Conservation (phyloP, 2,113 vertebrate genomes). For the Serilophus lunatus region DNA sequence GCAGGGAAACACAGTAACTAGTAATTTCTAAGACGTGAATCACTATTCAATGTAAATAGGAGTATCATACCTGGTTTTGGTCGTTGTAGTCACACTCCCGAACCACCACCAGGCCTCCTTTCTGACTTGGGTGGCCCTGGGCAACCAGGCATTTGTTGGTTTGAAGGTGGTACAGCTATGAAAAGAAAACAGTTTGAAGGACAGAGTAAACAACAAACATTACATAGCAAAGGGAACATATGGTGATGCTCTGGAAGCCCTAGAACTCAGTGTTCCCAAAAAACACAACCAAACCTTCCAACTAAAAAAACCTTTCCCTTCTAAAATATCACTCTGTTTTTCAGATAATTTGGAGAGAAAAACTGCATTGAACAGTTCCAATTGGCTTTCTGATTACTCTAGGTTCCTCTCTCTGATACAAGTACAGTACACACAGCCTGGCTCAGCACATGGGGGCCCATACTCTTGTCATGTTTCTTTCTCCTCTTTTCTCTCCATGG, state of each 20-base stretch:
- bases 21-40: background rate
- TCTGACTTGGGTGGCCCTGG: conserved; percentile 91
- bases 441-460: background rate
- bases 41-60: accelerated
- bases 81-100: conserved; percentile 83
- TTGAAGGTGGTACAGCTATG: conserved; percentile 85
- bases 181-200: background rate
- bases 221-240: background rate
- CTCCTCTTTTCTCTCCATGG: background rate
- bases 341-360: background rate
- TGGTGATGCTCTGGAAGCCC: background rate
- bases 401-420: background rate
- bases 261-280: background rate
- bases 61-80: conserved; percentile 82
- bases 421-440: background rate
- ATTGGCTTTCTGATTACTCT: background rate
- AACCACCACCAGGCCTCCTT: conserved; percentile 87
- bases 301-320: background rate
- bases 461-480: background rate
- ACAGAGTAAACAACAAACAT: background rate
- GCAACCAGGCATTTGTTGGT: conserved; percentile 86
- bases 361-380: background rate
- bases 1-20: background rate
- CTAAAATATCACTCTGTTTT: background rate
- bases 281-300: background rate